A percentile compares a stretch with the other conserved stretches of the same genome.
Conservation (phyloP, 2,888 invertebrate genomes). For the Acanthococcus lagerstroemiae region DNA sequence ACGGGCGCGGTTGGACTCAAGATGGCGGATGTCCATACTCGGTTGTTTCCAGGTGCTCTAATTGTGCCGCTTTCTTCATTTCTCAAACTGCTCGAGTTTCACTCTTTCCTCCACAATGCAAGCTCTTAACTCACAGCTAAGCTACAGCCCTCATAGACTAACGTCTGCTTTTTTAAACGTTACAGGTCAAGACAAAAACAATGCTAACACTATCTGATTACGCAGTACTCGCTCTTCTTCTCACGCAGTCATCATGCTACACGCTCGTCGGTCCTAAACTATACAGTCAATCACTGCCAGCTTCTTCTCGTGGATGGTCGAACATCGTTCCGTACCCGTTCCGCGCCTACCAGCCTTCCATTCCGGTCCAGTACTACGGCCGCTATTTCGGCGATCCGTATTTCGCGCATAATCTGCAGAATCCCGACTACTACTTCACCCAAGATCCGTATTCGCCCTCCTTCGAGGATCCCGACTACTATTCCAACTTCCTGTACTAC, state of each 20-base stretch:
- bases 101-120: no score
- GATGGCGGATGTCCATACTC: no score
- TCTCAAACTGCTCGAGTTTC: no score
- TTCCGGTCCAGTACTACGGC: constrained; percentile 18
- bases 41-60: no score
- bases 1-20: no score
- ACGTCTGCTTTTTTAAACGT: no score
- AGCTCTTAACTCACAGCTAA: no score
- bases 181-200: no score
- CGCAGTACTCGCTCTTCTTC: background rate
- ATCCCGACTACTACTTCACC: constrained; percentile 18
- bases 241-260: constrained; percentile 1
- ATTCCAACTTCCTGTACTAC: constrained; percentile 26
- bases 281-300: constrained; percentile 12
- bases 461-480: constrained; percentile 25
- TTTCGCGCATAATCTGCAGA: constrained; percentile 1
- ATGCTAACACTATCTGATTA: background rate
- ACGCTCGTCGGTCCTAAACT: constrained; percentile 15
- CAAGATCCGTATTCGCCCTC: constrained; percentile 22
- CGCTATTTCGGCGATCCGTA: constrained; percentile 20
- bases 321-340: constrained; percentile 12
- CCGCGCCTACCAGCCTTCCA: constrained; percentile 13
- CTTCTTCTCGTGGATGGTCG: constrained; percentile 11
- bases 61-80: no score
- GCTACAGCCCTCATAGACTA: no score